phyloP scores from a whole-genome alignment of 2,797 vertebrate genomes.

The Choloepus didactylus region DNA sequence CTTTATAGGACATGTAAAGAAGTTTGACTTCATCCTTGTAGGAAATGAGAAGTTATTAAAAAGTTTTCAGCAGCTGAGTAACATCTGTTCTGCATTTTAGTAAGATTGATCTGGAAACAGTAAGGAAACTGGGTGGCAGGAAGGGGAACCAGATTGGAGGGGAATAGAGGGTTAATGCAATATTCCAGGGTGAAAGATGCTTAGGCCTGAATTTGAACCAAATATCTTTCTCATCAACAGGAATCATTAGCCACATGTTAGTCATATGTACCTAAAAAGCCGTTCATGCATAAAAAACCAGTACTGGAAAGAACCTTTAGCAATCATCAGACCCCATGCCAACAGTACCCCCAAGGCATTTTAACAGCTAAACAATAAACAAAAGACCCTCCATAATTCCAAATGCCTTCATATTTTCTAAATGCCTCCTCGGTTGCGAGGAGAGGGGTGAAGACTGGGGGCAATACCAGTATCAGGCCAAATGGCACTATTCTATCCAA shows the following conservation, averaged over 20 bases:
- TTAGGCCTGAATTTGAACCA: background rate
- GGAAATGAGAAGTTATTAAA: constrained; percentile 20
- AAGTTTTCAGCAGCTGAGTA: constrained; percentile 40
- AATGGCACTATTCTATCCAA: background rate
- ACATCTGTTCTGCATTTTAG: constrained; percentile 47
- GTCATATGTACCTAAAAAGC: background rate
- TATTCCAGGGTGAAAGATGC: constrained; percentile 43
- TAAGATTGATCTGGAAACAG: constrained; percentile 17
- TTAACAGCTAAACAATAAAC: background rate
- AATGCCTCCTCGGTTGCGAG: background rate
- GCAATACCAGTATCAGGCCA: background rate
- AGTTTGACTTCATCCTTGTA: background rate
- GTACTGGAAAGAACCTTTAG: background rate
- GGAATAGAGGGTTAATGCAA: background rate
- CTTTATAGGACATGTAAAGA: background rate
- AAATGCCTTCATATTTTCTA: constrained; percentile 3
- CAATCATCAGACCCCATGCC: background rate
- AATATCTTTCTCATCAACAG: background rate
- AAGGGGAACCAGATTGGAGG: background rate
- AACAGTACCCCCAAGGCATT: background rate
- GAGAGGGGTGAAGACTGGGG: background rate
- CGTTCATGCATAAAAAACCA: background rate
- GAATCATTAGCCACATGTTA: background rate
- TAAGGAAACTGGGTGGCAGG: background rate
- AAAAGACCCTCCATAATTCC: background rate